Evolutionary conservation across 2,113 vertebrate species (phyloP).

Genomic region (Leuciscus idus): DNA sequence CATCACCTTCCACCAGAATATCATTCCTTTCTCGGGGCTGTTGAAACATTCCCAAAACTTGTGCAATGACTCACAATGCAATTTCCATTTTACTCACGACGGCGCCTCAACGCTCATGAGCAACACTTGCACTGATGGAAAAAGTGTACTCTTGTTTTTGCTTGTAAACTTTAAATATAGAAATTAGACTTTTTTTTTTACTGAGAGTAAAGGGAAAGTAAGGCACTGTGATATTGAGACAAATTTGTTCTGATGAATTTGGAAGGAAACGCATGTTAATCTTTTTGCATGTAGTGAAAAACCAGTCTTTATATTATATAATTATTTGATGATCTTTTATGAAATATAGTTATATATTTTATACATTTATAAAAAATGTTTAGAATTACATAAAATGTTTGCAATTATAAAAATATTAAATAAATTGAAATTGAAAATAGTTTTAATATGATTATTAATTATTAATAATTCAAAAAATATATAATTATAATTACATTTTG

Average conservation of each 20-base stretch:
- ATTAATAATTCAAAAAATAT: not conserved
- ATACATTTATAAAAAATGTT: not conserved
- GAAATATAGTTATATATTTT: too few relatives aligned
- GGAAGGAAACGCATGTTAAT: not conserved
- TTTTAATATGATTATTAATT: not conserved
- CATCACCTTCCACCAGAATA: constrained; percentile 29
- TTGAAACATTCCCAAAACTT: constrained; percentile 28
- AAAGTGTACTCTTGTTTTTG: not conserved
- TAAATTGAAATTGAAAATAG: not conserved
- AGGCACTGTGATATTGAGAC: not conserved
- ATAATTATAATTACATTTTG: not conserved
- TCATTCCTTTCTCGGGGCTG: constrained; percentile 22
- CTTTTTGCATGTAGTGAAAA: not conserved
- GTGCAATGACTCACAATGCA: constrained; percentile 20
- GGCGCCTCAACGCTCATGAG: constrained; percentile 13
- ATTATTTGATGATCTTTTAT: too few relatives aligned
- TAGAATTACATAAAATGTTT: not conserved
- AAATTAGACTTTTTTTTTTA: not conserved
- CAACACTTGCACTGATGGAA: constrained; percentile 29
- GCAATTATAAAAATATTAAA: not conserved
- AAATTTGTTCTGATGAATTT: not conserved
- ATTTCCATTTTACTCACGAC: constrained; percentile 27
- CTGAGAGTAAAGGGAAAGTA: not conserved
- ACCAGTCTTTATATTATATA: too few relatives aligned
- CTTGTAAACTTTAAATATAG: not conserved